Conservation (phyloP, 2,797 vertebrate genomes). For the Champsocephalus esox region DNA sequence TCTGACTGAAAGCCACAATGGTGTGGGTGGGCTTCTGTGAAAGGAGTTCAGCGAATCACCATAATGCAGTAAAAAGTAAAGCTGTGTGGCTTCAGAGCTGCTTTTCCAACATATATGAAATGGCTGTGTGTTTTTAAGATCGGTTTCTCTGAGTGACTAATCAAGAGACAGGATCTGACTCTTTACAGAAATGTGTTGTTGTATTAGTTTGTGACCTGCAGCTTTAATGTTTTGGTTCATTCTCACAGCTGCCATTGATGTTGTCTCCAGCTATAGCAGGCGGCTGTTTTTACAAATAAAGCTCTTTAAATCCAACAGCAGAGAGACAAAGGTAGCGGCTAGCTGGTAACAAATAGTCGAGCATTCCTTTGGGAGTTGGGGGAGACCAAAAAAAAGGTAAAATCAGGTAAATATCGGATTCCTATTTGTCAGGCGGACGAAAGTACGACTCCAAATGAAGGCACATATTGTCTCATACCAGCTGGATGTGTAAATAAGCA, state of each 20-base stretch:
- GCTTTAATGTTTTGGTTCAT: neutral
- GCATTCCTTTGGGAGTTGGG: neutral
- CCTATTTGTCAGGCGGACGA: too few relatives aligned
- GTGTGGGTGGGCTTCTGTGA: neutral
- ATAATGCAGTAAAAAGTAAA: neutral
- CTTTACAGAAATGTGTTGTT: neutral
- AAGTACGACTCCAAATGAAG: neutral
- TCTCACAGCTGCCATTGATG: neutral
- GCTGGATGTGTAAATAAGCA: neutral
- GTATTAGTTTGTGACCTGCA: neutral
- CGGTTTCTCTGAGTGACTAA: neutral
- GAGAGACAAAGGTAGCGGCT: neutral
- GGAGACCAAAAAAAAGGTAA: constrained; percentile 1
- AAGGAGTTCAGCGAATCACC: neutral
- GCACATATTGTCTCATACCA: neutral
- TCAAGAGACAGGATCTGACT: neutral
- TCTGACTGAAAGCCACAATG: neutral
- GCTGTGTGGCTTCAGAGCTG: neutral
- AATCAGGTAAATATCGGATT: neutral
- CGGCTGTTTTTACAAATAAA: neutral
- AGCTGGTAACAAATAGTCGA: neutral
- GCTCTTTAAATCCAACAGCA: neutral
- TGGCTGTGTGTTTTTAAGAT: neutral
- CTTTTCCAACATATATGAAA: neutral
- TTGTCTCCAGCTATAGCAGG: neutral